Base-by-base conservation (phyloP, 2,113 vertebrate genomes). In the Polypterus bichir region DNA sequence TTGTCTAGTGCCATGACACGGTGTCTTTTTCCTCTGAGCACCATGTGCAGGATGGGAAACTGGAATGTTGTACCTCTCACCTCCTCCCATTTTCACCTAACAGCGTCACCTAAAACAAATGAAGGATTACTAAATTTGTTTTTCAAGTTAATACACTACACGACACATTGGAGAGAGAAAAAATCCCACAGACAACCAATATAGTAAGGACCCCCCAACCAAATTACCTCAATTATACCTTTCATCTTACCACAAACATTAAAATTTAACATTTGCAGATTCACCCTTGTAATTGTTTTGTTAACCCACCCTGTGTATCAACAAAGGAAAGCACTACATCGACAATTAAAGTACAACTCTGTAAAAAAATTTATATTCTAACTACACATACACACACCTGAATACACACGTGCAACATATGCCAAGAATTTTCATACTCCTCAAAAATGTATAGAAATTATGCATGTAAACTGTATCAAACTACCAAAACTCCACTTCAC, bases 21-120 rank as follows among this genome's bases (percentile, higher is more conserved):
- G 91, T 1, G 91, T 87, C 74, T 88, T 90, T 77, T 88, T 95
- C 81, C 83, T 84, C 77, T 87, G 68, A 72, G 88, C 63, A 56
- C 68, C 72, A 62, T 84, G 89, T 80, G 92, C 89, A 52, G 87
- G 76, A 44, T 92, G 91, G 76, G 90, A 79, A 78, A 84, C 77
- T 80, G 92, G 91, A 91, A 94, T 86, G 88, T 90, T 91, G 82
- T 85, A 92, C 68, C 92, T 88, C 77, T 98, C 96, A 77, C 94
- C 94, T 69, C 96, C 94, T 67, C 94, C 96, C 96, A 98, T 98
- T 73, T 81, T 90, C 79, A 77, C 76, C 73, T 79, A 80, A 76
- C 79, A 69, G 81, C 90, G 94, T 98, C 93, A 98, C 92, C 96
- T 98, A 66, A 7, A 61, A 66, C 7, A 44, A 8, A 54, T n/a